Conservation (phyloP, 2,113 vertebrate species). For the Phyllostomus hastatus region DNA sequence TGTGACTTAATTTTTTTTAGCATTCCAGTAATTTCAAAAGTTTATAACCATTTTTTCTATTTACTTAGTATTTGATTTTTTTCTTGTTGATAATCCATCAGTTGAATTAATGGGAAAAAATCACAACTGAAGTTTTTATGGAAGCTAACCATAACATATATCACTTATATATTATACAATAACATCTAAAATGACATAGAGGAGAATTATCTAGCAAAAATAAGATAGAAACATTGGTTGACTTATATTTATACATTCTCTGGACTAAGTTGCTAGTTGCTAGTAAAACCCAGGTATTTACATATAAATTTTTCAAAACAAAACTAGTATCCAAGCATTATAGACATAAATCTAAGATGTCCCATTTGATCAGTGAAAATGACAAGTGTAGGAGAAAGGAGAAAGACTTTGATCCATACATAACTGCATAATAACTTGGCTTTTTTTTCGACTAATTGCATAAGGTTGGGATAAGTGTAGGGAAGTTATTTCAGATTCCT, state of each 20-base stretch:
- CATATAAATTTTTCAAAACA: background rate
- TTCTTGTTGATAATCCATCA: background rate
- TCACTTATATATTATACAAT: background rate
- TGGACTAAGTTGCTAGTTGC: background rate
- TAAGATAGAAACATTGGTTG: background rate
- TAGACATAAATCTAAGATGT: background rate
- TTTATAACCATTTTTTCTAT: background rate
- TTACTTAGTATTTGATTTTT: background rate
- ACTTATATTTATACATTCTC: background rate
- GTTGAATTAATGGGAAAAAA: background rate
- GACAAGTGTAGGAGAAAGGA: background rate
- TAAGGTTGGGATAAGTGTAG: background rate
- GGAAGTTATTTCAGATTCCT: background rate
- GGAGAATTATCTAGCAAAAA: background rate
- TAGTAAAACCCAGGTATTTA: background rate
- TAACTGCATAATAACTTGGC: background rate
- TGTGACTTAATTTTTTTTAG: background rate
- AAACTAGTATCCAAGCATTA: background rate
- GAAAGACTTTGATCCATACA: background rate
- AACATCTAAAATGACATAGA: background rate
- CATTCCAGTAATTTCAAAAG: background rate
- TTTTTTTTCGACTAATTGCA: background rate
- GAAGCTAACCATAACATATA: background rate
- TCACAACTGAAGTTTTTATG: background rate
- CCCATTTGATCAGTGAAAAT: background rate